Conservation (phyloP, 2,797 vertebrate species). For the Malacoctenus gilli region DNA sequence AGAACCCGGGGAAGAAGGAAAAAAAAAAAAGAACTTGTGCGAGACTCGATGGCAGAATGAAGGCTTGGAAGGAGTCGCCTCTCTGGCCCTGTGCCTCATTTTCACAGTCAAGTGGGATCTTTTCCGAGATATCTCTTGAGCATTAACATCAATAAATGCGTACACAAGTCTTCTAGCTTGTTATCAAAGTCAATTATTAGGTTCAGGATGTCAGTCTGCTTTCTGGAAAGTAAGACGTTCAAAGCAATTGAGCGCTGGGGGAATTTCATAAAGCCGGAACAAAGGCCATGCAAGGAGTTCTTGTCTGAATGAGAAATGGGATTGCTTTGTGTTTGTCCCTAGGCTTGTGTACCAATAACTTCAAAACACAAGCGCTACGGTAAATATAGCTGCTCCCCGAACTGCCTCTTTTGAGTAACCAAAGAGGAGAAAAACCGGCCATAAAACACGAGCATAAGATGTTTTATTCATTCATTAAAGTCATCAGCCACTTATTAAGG, state of each 20-base stretch:
- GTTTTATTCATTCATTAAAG: constrained; percentile 76
- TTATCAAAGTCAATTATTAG: constrained; percentile 67
- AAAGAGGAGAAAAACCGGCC: constrained; percentile 46
- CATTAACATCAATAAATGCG: constrained; percentile 48
- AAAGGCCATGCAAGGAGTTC: constrained; percentile 62
- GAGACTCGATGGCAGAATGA: not conserved
- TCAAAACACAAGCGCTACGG: constrained; percentile 63
- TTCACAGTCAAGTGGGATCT: constrained; percentile 20
- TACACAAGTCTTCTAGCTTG: constrained; percentile 40
- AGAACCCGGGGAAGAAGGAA: not conserved
- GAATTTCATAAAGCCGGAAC: constrained; percentile 67
- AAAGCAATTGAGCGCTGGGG: constrained; percentile 58
- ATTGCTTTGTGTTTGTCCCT: constrained; percentile 72
- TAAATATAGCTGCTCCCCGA: constrained; percentile 65
- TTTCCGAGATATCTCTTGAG: constrained; percentile 25
- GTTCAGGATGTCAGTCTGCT: constrained; percentile 46
- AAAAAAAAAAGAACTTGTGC: not conserved
- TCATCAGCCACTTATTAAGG: constrained; percentile 44
- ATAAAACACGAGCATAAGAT: constrained; percentile 58
- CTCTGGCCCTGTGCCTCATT: not conserved
- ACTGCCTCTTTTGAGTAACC: constrained; percentile 57
- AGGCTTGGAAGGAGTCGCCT: not conserved
- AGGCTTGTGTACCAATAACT: constrained; percentile 74
- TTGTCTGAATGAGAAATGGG: constrained; percentile 74
- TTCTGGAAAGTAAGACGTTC: constrained; percentile 60